Percentiles rank a stretch among this genome's conserved stretches.
Evolutionary conservation across 1,140 invertebrate species (phyloP).

Genomic region (Megalopta genalis): DNA sequence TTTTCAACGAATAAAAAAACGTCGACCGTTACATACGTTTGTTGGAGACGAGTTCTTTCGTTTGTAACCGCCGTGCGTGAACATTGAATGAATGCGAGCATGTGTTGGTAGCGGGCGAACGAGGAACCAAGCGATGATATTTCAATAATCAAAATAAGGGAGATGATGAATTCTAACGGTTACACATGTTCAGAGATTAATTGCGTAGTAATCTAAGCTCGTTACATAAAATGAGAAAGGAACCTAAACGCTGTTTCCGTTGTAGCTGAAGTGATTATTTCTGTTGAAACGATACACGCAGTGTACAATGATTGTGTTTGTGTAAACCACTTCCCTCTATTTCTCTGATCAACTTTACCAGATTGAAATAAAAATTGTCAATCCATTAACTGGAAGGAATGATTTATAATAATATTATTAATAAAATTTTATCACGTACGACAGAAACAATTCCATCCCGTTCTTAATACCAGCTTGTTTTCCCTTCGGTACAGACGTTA

Average conservation of each 20-base stretch:
- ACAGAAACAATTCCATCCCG: not conserved
- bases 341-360: conserved; percentile 22
- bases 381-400: conserved; percentile 27
- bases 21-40: conserved; percentile 16
- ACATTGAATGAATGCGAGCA: conserved; percentile 7
- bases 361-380: conserved; percentile 39
- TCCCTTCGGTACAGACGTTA: conserved; percentile 59
- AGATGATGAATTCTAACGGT: conserved; percentile 35
- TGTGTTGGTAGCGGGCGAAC: not conserved
- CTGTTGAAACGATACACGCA: conserved; percentile 20
- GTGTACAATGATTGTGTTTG: conserved; percentile 34
- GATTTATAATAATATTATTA: conserved; percentile 51
- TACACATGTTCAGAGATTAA: conserved; percentile 47
- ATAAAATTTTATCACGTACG: conserved; percentile 46
- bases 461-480: not conserved
- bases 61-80: conserved; percentile 13
- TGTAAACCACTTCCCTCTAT: conserved; percentile 24
- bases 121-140: conserved; percentile 18
- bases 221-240: conserved; percentile 12
- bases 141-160: conserved; percentile 32
- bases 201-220: conserved; percentile 31
- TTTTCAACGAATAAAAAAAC: conserved; percentile 20
- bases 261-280: conserved; percentile 22
- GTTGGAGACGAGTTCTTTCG: conserved; percentile 12
- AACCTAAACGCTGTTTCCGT: conserved; percentile 29